Conservation (phyloP, 2,888 invertebrate species). For the Microplitis manilae region DNA sequence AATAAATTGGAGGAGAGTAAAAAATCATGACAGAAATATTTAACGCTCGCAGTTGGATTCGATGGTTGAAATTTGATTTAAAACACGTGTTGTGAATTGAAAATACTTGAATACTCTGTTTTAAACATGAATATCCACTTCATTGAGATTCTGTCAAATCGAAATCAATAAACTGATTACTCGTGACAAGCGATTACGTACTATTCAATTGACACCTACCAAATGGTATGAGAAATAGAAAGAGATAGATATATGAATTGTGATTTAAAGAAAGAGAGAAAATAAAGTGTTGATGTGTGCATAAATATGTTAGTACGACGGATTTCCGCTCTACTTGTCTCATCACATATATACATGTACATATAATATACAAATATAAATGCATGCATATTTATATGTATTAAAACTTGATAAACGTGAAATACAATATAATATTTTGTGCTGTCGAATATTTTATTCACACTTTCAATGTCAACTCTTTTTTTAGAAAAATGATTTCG, state of each 20-base stretch:
- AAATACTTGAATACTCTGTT: conserved; percentile 8
- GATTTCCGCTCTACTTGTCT: conserved; percentile 47
- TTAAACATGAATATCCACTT: conserved; percentile 23
- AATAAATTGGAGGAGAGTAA: neutral
- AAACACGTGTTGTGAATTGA: conserved; percentile 4
- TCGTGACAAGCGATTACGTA: conserved; percentile 64
- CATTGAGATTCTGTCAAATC: conserved; percentile 48
- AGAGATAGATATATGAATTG: neutral
- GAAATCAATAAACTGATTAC: conserved; percentile 69
- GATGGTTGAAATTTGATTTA: neutral
- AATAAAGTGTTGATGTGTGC: conserved; percentile 14
- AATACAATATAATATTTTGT: neutral
- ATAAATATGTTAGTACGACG: conserved; percentile 35
- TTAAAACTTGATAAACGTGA: neutral
- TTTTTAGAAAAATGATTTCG: too few species aligned
- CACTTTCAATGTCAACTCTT: too few species aligned
- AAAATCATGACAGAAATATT: neutral
- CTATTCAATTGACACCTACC: conserved; percentile 62
- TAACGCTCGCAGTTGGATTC: neutral
- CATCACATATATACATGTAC: neutral
- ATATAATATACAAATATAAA: neutral
- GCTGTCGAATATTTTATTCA: neutral
- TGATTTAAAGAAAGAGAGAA: conserved; percentile 12
- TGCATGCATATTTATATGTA: conserved; percentile 6
- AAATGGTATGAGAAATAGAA: neutral